Base-by-base conservation (phyloP, 1,140 invertebrate genomes). In the Drosophila willistoni region DNA sequence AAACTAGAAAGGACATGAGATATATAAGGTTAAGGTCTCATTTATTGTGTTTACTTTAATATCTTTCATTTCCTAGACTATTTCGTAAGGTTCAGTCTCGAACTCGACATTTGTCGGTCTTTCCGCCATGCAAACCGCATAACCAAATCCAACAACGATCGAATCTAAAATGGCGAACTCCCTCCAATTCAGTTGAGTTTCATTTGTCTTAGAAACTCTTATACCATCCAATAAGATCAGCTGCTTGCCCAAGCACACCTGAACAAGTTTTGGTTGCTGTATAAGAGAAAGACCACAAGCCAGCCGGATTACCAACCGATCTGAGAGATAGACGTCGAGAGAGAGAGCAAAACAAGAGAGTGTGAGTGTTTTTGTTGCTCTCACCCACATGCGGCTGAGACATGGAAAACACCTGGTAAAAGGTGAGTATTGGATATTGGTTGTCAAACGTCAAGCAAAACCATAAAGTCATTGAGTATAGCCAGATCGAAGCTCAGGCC, bases 121-220 rank as follows among this genome's bases (percentile, higher is more conserved):
- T 34, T 9, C 9, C 19, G 29, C 13, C 2, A 34, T 13, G 14
- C 7, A 19, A 19, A 47, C 59, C 66, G 59, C 44, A 41, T 19
- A 57, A 65, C 67, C 68, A 57, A 39, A 73, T 69, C 77, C 13
- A 14, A 68, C 56, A 73, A 62, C 14, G 70, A 56, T 68, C 55
- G 41, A 79, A 83, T 71, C 72, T 87, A 86, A 86, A 86, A 86
- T 86, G 83, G 83, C 83, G 83, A 86, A 86, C 67, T 51, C 64
- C 69, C 79, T 71, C 54, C 60, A 59, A 41, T 51, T 71, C 69
- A 66, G 73, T 66, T 41, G 71, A 67, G 81, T 59, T 29, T 29
- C 29, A 29, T 29, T 29, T 29, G 29, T 29, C 57, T 56, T 14
- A 17, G 12, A 68, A 71, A 67, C 81, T 68, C 65, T 73, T 65